These are phyloP conservation scores for Telmatochromis sp. DNA, from an alignment of 2,113 vertebrate genomes.

Conservation along the genomic window DNA sequence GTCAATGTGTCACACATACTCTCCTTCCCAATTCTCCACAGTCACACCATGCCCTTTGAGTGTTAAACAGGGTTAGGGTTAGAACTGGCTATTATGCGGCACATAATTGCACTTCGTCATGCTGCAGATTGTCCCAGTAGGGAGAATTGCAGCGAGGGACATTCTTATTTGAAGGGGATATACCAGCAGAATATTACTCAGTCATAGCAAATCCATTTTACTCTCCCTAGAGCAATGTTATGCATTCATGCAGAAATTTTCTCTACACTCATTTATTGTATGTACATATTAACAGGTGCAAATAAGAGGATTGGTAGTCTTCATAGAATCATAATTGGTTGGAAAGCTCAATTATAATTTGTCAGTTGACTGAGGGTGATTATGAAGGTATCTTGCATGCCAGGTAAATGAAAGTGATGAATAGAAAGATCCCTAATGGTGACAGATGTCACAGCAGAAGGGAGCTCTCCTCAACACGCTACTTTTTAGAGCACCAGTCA, in stretches of 20 bases:
- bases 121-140: slow-evolving; percentile 60
- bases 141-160: slow-evolving; percentile 32
- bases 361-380: slow-evolving; percentile 7
- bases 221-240: slow-evolving; percentile 46
- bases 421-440: background rate
- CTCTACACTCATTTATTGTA: slow-evolving; percentile 24
- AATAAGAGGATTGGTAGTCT: slow-evolving; percentile 3
- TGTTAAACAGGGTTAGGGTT: slow-evolving; percentile 60
- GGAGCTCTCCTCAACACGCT: background rate
- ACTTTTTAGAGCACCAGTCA: slow-evolving; percentile 1
- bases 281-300: slow-evolving; percentile 8
- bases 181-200: slow-evolving; percentile 38
- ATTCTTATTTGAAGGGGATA: slow-evolving; percentile 43
- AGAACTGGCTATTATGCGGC: slow-evolving; percentile 61
- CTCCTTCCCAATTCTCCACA: slow-evolving; percentile 52
- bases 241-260: slow-evolving; percentile 29
- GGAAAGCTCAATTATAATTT: slow-evolving; percentile 31
- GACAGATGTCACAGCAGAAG: slow-evolving; percentile 4
- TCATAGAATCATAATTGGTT: slow-evolving; percentile 28
- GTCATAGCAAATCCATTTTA: slow-evolving; percentile 56
- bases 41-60: slow-evolving; percentile 48
- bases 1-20: slow-evolving; percentile 55
- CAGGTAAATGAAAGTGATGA: background rate
- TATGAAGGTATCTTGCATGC: background rate
- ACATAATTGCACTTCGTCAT: slow-evolving; percentile 67